Evolutionary conservation across 2,797 vertebrate genomes (phyloP), one percentile per base, ranked within the genome.

Genomic region (Pseudomugil gertrudae): DNA sequence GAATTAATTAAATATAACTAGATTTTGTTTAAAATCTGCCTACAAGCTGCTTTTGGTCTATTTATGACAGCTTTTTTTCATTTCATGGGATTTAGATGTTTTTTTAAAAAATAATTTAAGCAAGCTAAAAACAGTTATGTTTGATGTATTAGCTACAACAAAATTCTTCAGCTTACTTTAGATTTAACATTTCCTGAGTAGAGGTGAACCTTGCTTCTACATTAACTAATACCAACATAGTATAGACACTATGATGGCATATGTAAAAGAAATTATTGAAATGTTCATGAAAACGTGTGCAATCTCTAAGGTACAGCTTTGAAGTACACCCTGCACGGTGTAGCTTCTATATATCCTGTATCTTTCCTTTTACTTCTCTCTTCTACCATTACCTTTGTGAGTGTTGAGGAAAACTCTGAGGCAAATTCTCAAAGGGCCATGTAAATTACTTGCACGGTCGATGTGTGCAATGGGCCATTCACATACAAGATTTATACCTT

Each of bases 391-490:
- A 69, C 80, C 51, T 86, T 72, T 68, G 62, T 79, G 82, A 81
- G 76, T 83, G 77, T 86, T 69, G 73, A 68, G 66, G 78, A 76
- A 87, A 83, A 83, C 76, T 84, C 81, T 35, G 66, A 70, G 63
- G 63, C 38, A 8, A 84, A 89, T 87, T 86, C 90, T 91, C 88
- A 74, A 72, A 89, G 89, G 91, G 77, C 73, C 87, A 86, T 88
- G 87, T 89, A 89, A 91, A 91, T 91, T 84, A 90, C 80, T 87
- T 79, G 64, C 50, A 50, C 80, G 61, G 87, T 90, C 88, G 84
- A 90, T 88, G 87, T 89, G 85, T 90, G 86, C 87, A 90, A 90
- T 89, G 91, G 88, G 85, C 88, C 89, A 84, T 90, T 92, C 89
- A 80, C 87, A 88, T 81, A 79, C 85, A 86, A 88, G 90, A 92